A percentile compares a stretch with the other conserved stretches of the same genome.
Conservation (phyloP, 1,140 invertebrate genomes). For the Artemia franciscana region DNA sequence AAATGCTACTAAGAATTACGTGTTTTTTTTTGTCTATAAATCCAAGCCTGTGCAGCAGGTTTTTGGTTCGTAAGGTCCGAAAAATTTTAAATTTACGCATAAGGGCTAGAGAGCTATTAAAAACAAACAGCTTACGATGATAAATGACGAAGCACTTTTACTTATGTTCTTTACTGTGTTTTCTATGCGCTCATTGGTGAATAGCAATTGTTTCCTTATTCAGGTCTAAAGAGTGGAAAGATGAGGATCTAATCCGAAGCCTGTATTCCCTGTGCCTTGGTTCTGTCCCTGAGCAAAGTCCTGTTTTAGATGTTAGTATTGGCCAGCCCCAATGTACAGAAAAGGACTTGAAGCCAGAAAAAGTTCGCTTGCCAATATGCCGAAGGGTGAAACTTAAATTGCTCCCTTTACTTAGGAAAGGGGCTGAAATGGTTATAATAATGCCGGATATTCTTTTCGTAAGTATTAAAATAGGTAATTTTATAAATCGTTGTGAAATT, state of each 20-base stretch:
- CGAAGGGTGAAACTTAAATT: constrained; percentile 60
- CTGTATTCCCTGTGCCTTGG: constrained; percentile 56
- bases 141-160: not conserved
- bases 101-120: too few relatives aligned
- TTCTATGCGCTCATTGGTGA: constrained; percentile 6
- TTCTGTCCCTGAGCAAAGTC: constrained; percentile 23
- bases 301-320: not conserved
- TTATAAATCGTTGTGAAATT: too few relatives aligned
- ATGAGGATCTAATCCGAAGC: constrained; percentile 35
- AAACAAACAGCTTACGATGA: too few relatives aligned
- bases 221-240: constrained; percentile 51
- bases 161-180: not conserved
- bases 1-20: too few relatives aligned
- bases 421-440: constrained; percentile 46
- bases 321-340: constrained; percentile 18
- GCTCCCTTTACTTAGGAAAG: constrained; percentile 54
- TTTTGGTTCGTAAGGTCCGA: too few relatives aligned
- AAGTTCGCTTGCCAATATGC: constrained; percentile 42
- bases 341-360: constrained; percentile 30
- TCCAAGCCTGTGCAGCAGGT: too few relatives aligned
- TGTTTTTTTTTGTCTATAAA: too few relatives aligned
- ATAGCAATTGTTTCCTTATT: constrained; percentile 4
- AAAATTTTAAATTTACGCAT: too few relatives aligned
- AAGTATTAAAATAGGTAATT: too few relatives aligned
- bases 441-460: constrained; percentile 58